Evolutionary conservation across 2,113 vertebrate species (phyloP).

Genomic region (Mionectes macconnelli): DNA sequence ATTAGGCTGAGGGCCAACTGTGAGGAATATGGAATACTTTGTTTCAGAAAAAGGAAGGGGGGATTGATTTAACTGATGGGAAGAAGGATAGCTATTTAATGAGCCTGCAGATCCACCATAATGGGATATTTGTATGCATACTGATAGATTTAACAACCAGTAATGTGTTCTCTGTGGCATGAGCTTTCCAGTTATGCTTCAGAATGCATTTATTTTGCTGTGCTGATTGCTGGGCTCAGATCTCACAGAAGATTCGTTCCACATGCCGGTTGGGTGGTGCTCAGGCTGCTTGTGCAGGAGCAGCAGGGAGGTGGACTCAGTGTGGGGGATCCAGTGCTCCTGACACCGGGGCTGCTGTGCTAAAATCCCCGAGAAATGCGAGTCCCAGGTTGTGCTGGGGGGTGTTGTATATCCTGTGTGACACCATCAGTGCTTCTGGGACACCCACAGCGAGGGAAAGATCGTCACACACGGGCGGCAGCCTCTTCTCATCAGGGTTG

Average conservation of each 20-base stretch:
- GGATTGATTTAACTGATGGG: slow-evolving; percentile 19
- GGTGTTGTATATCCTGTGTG: not conserved
- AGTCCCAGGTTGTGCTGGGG: not conserved
- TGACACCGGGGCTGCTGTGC: not conserved
- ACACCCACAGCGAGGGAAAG: not conserved
- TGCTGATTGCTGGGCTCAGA: not conserved
- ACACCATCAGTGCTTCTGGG: not conserved
- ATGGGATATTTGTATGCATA: not conserved
- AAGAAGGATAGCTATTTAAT: slow-evolving; percentile 7
- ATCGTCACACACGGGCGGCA: not conserved
- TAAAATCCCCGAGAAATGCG: not conserved
- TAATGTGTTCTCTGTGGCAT: not conserved
- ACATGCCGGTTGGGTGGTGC: not conserved
- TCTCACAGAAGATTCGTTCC: not conserved
- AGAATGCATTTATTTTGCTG: not conserved
- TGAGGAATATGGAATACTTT: not conserved
- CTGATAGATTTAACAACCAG: not conserved
- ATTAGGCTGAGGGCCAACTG: not conserved
- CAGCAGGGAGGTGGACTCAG: not conserved
- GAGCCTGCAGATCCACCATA: not conserved
- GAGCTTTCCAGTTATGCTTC: not conserved
- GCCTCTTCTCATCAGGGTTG: not conserved
- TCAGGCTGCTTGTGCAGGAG: not conserved
- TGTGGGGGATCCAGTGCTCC: not conserved
- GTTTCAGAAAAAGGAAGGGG: not conserved